Evolutionary conservation across 2,888 invertebrate genomes (phyloP).

Genomic region (Andrena praecox): DNA sequence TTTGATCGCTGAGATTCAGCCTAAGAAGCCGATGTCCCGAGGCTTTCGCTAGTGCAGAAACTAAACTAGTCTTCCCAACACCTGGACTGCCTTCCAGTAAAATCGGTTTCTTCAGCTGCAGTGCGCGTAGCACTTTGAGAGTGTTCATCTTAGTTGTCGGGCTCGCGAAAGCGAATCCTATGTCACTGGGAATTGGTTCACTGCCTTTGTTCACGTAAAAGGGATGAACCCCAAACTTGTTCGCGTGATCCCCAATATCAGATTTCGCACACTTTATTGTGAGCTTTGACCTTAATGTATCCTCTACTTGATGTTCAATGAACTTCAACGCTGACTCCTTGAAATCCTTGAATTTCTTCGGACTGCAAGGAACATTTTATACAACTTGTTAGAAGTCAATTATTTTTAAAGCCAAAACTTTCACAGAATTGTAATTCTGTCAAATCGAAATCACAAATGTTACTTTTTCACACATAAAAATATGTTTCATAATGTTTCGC

Average conservation of each 20-base stretch:
- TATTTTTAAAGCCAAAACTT: too few species aligned
- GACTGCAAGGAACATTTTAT: constrained; percentile 73
- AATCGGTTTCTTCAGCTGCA: constrained; percentile 96
- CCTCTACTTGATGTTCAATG: constrained; percentile 86
- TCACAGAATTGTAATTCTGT: too few species aligned
- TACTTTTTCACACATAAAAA: too few species aligned
- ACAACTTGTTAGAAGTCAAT: neutral
- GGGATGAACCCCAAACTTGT: constrained; percentile 91
- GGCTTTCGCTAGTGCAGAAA: constrained; percentile 94
- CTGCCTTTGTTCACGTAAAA: constrained; percentile 90
- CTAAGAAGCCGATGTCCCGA: constrained; percentile 94
- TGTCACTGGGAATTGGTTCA: constrained; percentile 67
- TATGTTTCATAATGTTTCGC: too few species aligned
- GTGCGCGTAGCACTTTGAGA: constrained; percentile 93
- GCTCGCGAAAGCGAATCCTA: constrained; percentile 90
- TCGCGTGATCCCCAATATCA: neutral
- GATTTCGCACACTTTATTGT: constrained; percentile 23
- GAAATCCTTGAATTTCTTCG: constrained; percentile 81
- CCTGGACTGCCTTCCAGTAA: constrained; percentile 99
- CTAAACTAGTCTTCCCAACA: constrained; percentile 98
- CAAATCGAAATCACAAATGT: too few species aligned
- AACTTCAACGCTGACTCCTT: constrained; percentile 86
- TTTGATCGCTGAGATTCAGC: constrained; percentile 99
- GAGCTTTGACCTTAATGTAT: constrained; percentile 52
- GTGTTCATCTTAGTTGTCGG: constrained; percentile 93